Evolutionary conservation across 2,888 invertebrate genomes (phyloP).

Genomic region (Leptura quadrifasciata): DNA sequence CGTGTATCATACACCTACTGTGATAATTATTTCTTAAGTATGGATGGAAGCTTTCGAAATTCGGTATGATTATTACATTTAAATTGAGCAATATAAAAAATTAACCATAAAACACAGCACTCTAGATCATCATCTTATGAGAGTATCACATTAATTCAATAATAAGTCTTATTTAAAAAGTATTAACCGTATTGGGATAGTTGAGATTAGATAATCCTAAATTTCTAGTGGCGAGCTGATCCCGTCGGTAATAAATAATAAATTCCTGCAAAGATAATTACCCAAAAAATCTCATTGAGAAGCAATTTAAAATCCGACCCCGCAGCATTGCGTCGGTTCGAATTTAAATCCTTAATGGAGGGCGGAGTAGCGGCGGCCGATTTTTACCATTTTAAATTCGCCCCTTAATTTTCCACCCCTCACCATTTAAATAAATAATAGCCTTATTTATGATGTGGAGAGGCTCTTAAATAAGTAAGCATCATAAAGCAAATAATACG

Average conservation of each 20-base stretch:
- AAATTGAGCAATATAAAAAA: too few species aligned
- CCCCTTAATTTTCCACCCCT: conserved; percentile 61
- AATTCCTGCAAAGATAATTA: conserved; percentile 44
- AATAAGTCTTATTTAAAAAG: too few species aligned
- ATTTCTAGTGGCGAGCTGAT: conserved; percentile 2
- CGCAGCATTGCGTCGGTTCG: conserved; percentile 46
- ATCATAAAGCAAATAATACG: conserved; percentile 50
- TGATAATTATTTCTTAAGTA: too few species aligned
- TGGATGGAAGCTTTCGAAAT: too few species aligned
- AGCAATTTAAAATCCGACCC: conserved; percentile 48
- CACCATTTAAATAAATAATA: conserved; percentile 70
- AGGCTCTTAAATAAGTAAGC: conserved; percentile 65
- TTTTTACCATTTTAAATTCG: conserved; percentile 65
- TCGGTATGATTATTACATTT: too few species aligned
- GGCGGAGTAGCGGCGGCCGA: conserved; percentile 54
- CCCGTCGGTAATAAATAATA: conserved; percentile 38
- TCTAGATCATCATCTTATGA: too few species aligned
- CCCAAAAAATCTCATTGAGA: conserved; percentile 44
- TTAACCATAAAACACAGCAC: too few species aligned
- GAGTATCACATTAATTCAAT: too few species aligned
- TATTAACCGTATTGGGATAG: too few species aligned
- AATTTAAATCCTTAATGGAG: conserved; percentile 49
- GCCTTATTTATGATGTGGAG: conserved; percentile 68
- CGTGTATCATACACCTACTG: too few species aligned
- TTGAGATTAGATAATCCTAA: not conserved